Evolutionary conservation across 2,113 vertebrate genomes (phyloP).

Genomic region (Nothobranchius furzeri): DNA sequence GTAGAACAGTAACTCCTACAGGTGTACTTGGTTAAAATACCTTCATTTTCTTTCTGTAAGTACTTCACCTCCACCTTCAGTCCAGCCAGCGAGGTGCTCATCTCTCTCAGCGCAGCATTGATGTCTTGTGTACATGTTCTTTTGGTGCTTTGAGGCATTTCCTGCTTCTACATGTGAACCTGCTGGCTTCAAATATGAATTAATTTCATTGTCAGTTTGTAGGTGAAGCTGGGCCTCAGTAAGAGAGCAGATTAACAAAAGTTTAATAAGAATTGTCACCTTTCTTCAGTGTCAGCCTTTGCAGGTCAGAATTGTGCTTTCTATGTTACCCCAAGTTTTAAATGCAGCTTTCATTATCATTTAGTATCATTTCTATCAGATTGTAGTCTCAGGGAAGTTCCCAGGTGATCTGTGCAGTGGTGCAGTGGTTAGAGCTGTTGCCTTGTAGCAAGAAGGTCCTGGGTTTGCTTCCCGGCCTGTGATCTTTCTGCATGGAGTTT

Average conservation of each 20-base stretch:
- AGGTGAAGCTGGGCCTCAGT: slow-evolving; percentile 5
- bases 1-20: background rate
- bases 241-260: slow-evolving; percentile 33
- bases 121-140: slow-evolving; percentile 25
- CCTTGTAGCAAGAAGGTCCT: too few relatives aligned
- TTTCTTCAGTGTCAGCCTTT: background rate
- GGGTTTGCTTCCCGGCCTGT: too few relatives aligned
- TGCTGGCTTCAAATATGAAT: slow-evolving; percentile 1
- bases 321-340: background rate
- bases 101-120: slow-evolving; percentile 50
- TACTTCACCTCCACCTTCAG: slow-evolving; percentile 40
- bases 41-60: slow-evolving; percentile 45
- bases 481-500: too few relatives aligned
- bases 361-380: too few relatives aligned
- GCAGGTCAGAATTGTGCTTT: background rate
- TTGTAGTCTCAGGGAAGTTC: too few relatives aligned
- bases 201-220: slow-evolving; percentile 14
- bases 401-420: too few relatives aligned
- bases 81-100: slow-evolving; percentile 35
- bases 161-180: background rate
- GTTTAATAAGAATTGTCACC: background rate
- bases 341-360: too few relatives aligned
- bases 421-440: too few relatives aligned
- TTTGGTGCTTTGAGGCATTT: background rate
- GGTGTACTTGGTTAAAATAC: slow-evolving; percentile 1